Base-by-base conservation (phyloP, 2,797 vertebrate genomes). In the Silurus lanzhouensis region DNA sequence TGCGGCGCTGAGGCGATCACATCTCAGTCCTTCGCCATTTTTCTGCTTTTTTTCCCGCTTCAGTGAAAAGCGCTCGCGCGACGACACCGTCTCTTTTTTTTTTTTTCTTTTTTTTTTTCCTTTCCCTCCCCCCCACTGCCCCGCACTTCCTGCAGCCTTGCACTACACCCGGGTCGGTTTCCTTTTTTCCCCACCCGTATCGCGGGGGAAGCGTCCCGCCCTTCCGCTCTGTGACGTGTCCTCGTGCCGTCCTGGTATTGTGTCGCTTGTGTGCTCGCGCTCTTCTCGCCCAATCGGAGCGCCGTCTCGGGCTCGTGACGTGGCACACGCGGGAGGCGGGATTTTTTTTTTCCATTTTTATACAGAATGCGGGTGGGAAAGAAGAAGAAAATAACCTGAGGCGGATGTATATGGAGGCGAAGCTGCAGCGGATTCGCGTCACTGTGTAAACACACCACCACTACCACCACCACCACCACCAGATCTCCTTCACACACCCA, bases 111-210 rank as follows among this genome's bases (percentile, higher is more conserved):
- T 52, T 52, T 52, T 10, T 10, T 52, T 10, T 52, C 10, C 48
- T 9, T 52, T 52, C 48, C 48, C 48, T 7, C 48, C 48, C 10
- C 17, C 88, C 55, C 90, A 91, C 92, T 90, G 91, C 89, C 83
- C 91, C 90, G 89, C 88, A 94, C 94, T 95, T 95, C 94, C 94
- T 95, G 93, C 93, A 92, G 85, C 91, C 92, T 89, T 72, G 48
- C 71, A 87, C 90, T 80, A 81, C 82, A 88, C 85, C 70, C 27
- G 64, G 82, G 22, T 52, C 8, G n/a, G 13, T 25, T 22, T 31
- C 8, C 25, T 81, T 81, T 58, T 81, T 67, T 31, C n/a, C 61
- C 6, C 63, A 84, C 83, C 83, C 61, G 83, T 67, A 58, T 77
- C 13, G 48, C 20, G 19, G 6, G 6, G 3, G 6, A 77, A 10